Evolutionary conservation across 1,140 invertebrate species (phyloP).

Genomic region (Cydia splendana): DNA sequence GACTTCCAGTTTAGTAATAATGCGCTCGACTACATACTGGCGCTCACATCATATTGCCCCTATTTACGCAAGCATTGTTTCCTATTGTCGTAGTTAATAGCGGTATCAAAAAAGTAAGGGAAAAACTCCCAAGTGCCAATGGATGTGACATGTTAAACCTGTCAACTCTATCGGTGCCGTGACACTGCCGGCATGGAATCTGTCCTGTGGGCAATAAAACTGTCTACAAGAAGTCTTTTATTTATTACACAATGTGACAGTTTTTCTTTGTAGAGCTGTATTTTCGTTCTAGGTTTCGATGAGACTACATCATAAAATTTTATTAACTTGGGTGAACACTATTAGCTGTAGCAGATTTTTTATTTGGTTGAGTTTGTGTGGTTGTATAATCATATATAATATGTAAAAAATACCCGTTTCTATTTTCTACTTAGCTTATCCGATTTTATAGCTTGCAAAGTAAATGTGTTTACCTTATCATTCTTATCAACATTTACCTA

Average conservation of each 20-base stretch:
- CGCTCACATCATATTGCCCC: too few relatives aligned
- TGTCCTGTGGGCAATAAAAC: slow-evolving; percentile 30
- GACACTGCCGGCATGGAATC: slow-evolving; percentile 19
- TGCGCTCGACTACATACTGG: too few relatives aligned
- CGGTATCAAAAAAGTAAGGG: slow-evolving; percentile 11
- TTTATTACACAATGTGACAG: slow-evolving; percentile 26
- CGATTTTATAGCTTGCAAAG: too few relatives aligned
- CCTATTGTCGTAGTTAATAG: not conserved
- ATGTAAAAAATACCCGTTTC: too few relatives aligned
- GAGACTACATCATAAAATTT: not conserved
- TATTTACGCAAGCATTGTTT: not conserved
- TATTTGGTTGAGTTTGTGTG: not conserved
- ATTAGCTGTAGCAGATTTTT: not conserved
- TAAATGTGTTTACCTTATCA: too few relatives aligned
- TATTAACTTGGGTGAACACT: not conserved
- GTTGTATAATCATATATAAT: too few relatives aligned
- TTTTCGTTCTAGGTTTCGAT: not conserved
- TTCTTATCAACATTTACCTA: too few relatives aligned
- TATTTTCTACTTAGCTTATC: too few relatives aligned
- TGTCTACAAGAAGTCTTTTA: slow-evolving; percentile 31
- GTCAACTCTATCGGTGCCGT: slow-evolving; percentile 27
- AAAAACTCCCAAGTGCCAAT: slow-evolving; percentile 29
- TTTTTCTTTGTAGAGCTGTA: not conserved
- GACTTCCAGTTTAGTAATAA: too few relatives aligned
- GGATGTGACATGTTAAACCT: slow-evolving; percentile 28